Percentiles rank a stretch among this genome's conserved stretches.
Conservation (phyloP, 2,888 invertebrate species). For the Agonum fuliginosum region DNA sequence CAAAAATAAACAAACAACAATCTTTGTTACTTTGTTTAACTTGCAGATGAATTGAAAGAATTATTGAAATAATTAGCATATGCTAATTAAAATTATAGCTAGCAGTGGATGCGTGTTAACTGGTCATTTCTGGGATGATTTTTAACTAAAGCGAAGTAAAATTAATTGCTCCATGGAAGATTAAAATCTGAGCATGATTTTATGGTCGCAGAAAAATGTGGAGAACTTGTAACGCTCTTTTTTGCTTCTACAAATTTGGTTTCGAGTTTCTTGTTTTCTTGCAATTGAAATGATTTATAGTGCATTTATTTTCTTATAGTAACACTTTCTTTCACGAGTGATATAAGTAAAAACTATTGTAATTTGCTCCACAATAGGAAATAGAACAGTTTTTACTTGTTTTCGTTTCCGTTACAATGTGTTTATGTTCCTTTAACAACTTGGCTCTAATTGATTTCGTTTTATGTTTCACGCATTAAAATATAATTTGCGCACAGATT, state of each 20-base stretch:
- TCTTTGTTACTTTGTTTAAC: conserved; percentile 33
- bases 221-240: conserved; percentile 30
- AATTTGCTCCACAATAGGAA: too few relatives aligned
- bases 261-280: conserved; percentile 27
- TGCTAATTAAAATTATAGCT: conserved; percentile 52
- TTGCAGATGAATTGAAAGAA: conserved; percentile 33
- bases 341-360: too few relatives aligned
- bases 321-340: too few relatives aligned
- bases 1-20: conserved; percentile 29
- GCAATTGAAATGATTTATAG: conserved; percentile 21
- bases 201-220: neutral
- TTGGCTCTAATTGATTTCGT: too few relatives aligned
- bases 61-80: conserved; percentile 55
- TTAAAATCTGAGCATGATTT: conserved; percentile 43
- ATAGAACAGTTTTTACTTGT: too few relatives aligned
- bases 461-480: too few relatives aligned
- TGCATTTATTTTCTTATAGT: conserved; percentile 15
- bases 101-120: conserved; percentile 39
- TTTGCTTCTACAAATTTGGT: conserved; percentile 21
- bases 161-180: conserved; percentile 52
- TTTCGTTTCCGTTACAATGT: too few relatives aligned
- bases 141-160: conserved; percentile 37
- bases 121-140: conserved; percentile 44
- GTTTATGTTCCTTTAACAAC: too few relatives aligned
- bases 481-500: too few relatives aligned